phyloP scores from a whole-genome alignment of 1,140 invertebrate genomes.

The Heliconius himera region DNA sequence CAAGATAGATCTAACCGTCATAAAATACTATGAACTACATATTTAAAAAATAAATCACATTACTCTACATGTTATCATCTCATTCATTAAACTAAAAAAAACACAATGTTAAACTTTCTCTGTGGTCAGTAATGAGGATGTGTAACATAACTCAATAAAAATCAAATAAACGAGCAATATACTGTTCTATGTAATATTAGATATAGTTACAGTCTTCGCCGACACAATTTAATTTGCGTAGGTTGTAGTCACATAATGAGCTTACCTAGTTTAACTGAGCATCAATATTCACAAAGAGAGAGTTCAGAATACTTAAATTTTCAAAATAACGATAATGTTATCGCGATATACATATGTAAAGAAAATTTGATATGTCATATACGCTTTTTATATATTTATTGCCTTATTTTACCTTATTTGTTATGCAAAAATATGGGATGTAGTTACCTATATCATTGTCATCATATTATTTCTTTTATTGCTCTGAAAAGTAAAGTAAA shows the following conservation, averaged over 20 bases:
- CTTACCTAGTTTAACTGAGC: constrained; percentile 17
- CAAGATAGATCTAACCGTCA: not conserved
- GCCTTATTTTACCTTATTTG: not conserved
- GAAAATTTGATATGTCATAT: not conserved
- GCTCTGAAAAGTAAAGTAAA: no score
- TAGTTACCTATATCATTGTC: no score
- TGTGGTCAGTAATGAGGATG: no score
- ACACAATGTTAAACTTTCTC: no score
- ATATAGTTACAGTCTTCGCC: not conserved
- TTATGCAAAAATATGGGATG: no score
- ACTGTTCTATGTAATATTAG: not conserved
- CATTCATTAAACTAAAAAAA: no score
- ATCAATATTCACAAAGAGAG: constrained; percentile 16
- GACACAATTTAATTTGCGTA: constrained; percentile 18
- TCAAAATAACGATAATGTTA: not conserved
- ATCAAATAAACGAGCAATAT: not conserved
- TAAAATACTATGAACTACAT: not conserved
- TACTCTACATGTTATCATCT: no score
- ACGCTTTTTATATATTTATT: no score
- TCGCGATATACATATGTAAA: not conserved
- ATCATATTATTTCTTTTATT: no score
- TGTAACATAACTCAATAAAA: not conserved
- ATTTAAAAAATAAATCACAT: not conserved
- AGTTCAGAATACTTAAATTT: not conserved
- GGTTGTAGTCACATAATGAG: constrained; percentile 29